A percentile compares a stretch with the other conserved stretches of the same genome.
Evolutionary conservation across 1,140 invertebrate species (phyloP).

Genomic region (Bombus confusus): DNA sequence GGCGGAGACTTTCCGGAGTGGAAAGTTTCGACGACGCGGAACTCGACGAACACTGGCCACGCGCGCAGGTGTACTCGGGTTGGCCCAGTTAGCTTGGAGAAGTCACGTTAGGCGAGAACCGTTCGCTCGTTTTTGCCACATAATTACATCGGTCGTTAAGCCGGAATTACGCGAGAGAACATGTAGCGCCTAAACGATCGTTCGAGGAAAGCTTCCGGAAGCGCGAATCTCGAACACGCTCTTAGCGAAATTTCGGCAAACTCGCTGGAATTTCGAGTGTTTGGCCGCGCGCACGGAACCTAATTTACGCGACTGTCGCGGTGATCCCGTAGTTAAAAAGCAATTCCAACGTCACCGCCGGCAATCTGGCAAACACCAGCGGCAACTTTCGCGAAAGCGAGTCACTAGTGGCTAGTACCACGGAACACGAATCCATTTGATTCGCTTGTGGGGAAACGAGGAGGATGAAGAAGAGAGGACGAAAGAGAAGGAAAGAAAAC

Average conservation of each 20-base stretch:
- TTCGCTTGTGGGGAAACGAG: background rate
- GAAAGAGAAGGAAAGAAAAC: background rate
- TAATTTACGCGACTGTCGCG: slow-evolving; percentile 38
- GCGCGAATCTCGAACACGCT: background rate
- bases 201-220: background rate
- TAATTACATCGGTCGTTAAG: slow-evolving; percentile 51
- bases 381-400: slow-evolving; percentile 23
- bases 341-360: slow-evolving; percentile 40
- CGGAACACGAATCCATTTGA: background rate
- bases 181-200: background rate
- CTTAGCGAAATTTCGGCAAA: slow-evolving; percentile 36
- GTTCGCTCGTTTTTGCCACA: slow-evolving; percentile 22
- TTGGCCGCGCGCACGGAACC: slow-evolving; percentile 6
- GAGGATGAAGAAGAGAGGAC: background rate
- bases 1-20: background rate
- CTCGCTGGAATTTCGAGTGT: slow-evolving; percentile 36
- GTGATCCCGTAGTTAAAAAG: slow-evolving; percentile 42
- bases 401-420: background rate
- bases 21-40: background rate
- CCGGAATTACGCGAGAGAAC: slow-evolving; percentile 7
- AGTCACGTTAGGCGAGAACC: background rate
- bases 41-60: background rate
- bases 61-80: slow-evolving; percentile 2
- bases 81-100: background rate
- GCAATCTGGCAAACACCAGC: slow-evolving; percentile 42